Evolutionary conservation across 2,888 invertebrate genomes (phyloP), one percentile per base, ranked within the genome.

Genomic region (Heliconius erato): DNA sequence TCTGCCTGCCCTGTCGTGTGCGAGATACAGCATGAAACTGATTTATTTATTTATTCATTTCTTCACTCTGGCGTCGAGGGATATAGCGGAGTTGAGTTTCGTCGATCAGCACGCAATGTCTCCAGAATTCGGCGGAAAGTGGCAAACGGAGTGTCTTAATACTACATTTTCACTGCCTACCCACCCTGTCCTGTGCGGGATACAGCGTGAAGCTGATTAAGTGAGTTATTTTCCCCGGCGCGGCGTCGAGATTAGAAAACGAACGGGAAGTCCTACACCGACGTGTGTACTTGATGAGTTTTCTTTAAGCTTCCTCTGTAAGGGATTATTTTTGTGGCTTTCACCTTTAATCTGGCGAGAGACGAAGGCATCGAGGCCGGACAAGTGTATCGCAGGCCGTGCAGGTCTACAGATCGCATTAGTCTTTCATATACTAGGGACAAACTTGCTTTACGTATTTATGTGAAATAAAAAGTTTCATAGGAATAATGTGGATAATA

Each of bases 281-380:
- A 44, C 72, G 89, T 88, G 88, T 87, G 85, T 86, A 88, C 88
- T 89, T 92, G 91, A 93, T 93, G 91, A 93, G 91, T 91, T 92
- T 91, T 90, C 88, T 86, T 84, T 90, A 90, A 91, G 87, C 88
- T 86, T 77, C 84, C 83, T 63, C 83, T 80, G 81, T 79, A 68
- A 74, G 83, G 80, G 85, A 85, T 86, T 86, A 86, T 82, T 83
- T 85, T 84, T 86, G 83, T 81, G 79, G 84, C 82, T 85, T 74
- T 79, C 80, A 72, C 74, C 72, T 82, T 84, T 85, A 85, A 85
- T 85, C 82, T 81, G 82, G 72, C 76, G 84, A 83, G 83, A 84
- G 82, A 82, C 80, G 84, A 65, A 49, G 80, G 76, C 40, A 59
- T 83, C 28, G 84, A 85, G 80, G 82, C 83, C 84, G 49, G 63